A percentile compares a stretch with the other conserved stretches of the same genome.
phyloP scores from a whole-genome alignment of 2,888 invertebrate species.

The Pollenia amentaria region DNA sequence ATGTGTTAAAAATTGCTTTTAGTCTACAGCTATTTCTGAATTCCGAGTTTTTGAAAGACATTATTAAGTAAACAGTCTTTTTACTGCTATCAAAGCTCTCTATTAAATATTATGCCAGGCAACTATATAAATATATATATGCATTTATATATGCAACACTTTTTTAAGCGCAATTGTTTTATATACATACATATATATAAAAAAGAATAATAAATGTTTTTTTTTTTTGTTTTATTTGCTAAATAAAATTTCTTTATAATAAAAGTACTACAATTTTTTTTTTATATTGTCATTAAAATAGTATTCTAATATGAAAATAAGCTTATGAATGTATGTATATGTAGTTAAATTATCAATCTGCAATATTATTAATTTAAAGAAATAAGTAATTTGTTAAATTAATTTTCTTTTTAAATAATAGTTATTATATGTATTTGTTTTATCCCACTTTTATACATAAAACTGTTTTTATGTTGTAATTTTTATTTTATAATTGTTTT shows the following conservation, averaged over 20 bases:
- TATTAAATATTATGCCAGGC: slow-evolving; percentile 32
- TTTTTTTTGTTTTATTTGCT: slow-evolving; percentile 53
- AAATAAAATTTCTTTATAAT: slow-evolving; percentile 25
- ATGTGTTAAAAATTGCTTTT: no score
- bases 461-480: slow-evolving; percentile 52
- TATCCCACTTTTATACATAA: slow-evolving; percentile 1
- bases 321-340: slow-evolving; percentile 55
- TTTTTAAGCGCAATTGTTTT: slow-evolving; percentile 66
- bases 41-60: neutral
- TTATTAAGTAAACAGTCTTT: neutral
- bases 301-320: slow-evolving; percentile 41
- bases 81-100: neutral
- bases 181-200: slow-evolving; percentile 31
- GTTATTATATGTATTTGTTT: slow-evolving; percentile 42
- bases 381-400: slow-evolving; percentile 66
- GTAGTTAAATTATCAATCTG: slow-evolving; percentile 59
- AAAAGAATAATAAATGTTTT: slow-evolving; percentile 3
- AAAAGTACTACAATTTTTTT: slow-evolving; percentile 1
- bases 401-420: slow-evolving; percentile 46
- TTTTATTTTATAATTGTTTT: slow-evolving; percentile 46
- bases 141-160: slow-evolving; percentile 8
- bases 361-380: slow-evolving; percentile 65
- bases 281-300: slow-evolving; percentile 2
- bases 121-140: slow-evolving; percentile 31
- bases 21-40: neutral